Evolutionary conservation across 1,140 invertebrate genomes (phyloP).

Genomic region (Hestina assimilis): DNA sequence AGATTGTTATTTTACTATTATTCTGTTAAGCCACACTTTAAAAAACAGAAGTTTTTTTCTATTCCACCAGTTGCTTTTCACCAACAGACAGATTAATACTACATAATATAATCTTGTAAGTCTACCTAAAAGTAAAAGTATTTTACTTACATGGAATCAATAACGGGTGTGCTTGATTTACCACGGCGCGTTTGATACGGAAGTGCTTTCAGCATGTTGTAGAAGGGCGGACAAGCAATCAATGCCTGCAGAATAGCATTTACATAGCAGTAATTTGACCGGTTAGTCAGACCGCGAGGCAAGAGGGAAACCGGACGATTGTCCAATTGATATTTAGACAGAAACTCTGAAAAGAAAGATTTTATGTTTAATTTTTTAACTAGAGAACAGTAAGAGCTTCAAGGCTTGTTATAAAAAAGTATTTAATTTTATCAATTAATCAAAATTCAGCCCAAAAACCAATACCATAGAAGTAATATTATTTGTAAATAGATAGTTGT

Average conservation of each 20-base stretch:
- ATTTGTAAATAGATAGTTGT: too few relatives aligned
- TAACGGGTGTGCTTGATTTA: slow-evolving; percentile 90
- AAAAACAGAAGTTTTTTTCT: too few relatives aligned
- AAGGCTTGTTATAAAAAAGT: too few relatives aligned
- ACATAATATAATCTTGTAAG: too few relatives aligned
- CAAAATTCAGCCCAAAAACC: too few relatives aligned
- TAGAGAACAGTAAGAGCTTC: too few relatives aligned
- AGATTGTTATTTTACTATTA: too few relatives aligned
- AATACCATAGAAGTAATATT: neutral
- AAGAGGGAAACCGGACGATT: slow-evolving; percentile 85
- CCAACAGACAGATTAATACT: too few relatives aligned
- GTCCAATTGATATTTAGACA: slow-evolving; percentile 85
- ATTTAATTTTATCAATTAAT: too few relatives aligned
- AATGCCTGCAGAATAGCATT: slow-evolving; percentile 95
- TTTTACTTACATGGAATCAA: slow-evolving; percentile 91
- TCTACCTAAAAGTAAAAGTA: neutral
- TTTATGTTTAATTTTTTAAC: neutral
- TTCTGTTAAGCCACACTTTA: too few relatives aligned
- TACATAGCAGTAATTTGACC: slow-evolving; percentile 97
- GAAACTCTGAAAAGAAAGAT: slow-evolving; percentile 81
- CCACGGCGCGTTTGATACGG: slow-evolving; percentile 80
- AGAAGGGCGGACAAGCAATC: slow-evolving; percentile 95
- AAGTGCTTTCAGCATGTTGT: slow-evolving; percentile 90
- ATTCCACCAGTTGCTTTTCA: too few relatives aligned
- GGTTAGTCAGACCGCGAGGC: slow-evolving; percentile 93